Evolutionary conservation across 2,888 invertebrate genomes (phyloP), one percentile per base, ranked within the genome.

Genomic region (Eudemis profundana): DNA sequence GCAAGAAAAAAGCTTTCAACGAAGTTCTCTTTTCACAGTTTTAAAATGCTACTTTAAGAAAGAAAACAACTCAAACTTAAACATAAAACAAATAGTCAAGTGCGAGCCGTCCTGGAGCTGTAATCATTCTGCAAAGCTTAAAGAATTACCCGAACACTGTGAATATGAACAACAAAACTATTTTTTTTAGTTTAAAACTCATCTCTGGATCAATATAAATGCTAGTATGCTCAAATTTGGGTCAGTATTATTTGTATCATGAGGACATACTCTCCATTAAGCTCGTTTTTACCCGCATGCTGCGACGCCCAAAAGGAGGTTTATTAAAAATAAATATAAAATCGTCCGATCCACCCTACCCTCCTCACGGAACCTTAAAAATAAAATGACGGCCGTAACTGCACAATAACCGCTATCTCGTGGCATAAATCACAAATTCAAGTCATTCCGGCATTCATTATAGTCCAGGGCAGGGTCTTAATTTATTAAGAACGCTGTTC

Each of bases 371-470:
- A 40, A 23, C 29, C 27, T 40, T 27, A 29, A 23, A 56, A 57
- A 42, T 27, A 57, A 57, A 42, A 57, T 44, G 44, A 19, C 44
- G 33, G 23, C 44, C 33, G n/a, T 63, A 50, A 63, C 33, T 57
- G 36, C 33, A 42, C 56, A 63, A 42, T 56, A 63, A 50, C 49
- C 33, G 42, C 23, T 50, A 64, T 50, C 57, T 23, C 42, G 49
- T 8, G n/a, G 29, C 51, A 53, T 65, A 46, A 23, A 51, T 59
- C 64, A 50, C 14, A 44, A 50, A 57, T 64, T 59, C 51, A 19
- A 65, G 64, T 59, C 64, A 59, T 59, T 65, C 46, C 14, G 59
- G 27, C 46, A 65, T 59, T 65, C 44, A 59, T 53, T 65, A 59
- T 46, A 38, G 51, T 59, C 33, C 21, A 38, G 19, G 40, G 46